Conservation (phyloP, 1,140 invertebrate genomes). For the Galleria mellonella region DNA sequence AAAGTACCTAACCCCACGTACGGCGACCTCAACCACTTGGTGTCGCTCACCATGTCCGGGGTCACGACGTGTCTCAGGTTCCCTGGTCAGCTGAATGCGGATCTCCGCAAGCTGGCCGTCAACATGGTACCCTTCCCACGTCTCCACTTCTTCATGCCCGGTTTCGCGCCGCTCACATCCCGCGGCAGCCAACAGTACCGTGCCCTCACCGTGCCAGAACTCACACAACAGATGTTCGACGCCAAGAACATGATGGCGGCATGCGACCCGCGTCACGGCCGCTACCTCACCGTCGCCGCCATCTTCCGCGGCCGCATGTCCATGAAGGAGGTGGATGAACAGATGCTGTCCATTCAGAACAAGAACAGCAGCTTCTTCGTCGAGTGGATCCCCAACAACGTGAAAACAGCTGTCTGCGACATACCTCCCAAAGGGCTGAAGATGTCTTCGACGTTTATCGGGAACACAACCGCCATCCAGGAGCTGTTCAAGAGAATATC, state of each 20-base stretch:
- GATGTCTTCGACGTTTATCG: constrained; percentile 86
- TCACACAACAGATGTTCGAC: constrained; percentile 9
- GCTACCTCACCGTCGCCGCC: constrained; percentile 87
- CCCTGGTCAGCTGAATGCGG: constrained; percentile 92
- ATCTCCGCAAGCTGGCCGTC: constrained; percentile 94
- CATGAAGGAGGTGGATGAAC: constrained; percentile 94
- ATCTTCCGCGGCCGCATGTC: constrained; percentile 90
- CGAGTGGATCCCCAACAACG: constrained; percentile 86
- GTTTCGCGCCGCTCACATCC: constrained; percentile 90
- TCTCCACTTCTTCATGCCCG: constrained; percentile 97
- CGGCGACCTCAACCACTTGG: constrained; percentile 87
- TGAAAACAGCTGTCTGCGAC: constrained; percentile 78
- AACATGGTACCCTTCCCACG: constrained; percentile 97
- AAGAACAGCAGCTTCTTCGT: constrained; percentile 83
- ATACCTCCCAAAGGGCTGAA: constrained; percentile 80
- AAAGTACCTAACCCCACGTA: constrained; percentile 87
- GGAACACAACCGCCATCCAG: constrained; percentile 87
- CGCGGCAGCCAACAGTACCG: constrained; percentile 82
- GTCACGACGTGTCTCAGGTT: constrained; percentile 77
- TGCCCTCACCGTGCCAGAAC: constrained; percentile 82
- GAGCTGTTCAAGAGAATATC: constrained; percentile 80
- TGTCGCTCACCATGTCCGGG: constrained; percentile 86
- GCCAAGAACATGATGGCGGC: constrained; percentile 11
- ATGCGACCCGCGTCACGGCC: constrained; percentile 9
- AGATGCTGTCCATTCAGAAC: constrained; percentile 82